Conservation (phyloP, 2,888 invertebrate species). For the Drosophila anomalata region DNA sequence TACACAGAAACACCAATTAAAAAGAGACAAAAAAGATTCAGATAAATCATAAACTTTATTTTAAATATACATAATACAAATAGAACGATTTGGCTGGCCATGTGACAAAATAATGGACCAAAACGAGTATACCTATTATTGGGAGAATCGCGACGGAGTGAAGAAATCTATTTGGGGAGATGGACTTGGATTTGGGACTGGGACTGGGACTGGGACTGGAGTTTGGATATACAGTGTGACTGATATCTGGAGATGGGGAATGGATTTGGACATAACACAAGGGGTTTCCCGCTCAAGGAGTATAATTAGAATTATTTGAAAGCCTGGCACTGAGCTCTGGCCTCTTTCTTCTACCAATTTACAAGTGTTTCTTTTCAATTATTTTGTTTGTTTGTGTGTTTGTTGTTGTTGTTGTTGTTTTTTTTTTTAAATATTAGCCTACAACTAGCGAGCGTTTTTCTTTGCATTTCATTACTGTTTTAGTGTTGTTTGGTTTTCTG, state of each 20-base stretch:
- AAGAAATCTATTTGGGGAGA: not conserved
- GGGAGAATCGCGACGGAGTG: constrained; percentile 1
- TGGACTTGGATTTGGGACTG: not conserved
- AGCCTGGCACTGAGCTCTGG: constrained; percentile 8
- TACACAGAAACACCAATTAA: not conserved
- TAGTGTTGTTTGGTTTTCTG: not conserved
- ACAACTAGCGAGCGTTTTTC: constrained; percentile 11
- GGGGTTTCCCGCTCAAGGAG: not conserved
- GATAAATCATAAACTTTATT: constrained; percentile 28
- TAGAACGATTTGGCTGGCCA: constrained; percentile 28
- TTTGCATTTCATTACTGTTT: not conserved
- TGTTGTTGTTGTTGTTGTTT: not conserved
- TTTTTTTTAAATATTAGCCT: constrained; percentile 5
- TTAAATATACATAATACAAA: constrained; percentile 38
- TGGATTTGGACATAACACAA: constrained; percentile 2
- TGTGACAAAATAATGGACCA: constrained; percentile 13
- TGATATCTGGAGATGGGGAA: not conserved
- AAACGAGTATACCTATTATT: constrained; percentile 10
- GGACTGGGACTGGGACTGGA: constrained; percentile 10
- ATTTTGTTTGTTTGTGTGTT: not conserved
- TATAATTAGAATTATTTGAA: constrained; percentile 7
- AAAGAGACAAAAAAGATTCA: not conserved
- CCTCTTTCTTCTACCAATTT: constrained; percentile 16
- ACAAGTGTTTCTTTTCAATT: constrained; percentile 14
- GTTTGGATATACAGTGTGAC: not conserved